Base-by-base conservation (phyloP, 2,888 invertebrate species). In the Leucophora obtusa region DNA sequence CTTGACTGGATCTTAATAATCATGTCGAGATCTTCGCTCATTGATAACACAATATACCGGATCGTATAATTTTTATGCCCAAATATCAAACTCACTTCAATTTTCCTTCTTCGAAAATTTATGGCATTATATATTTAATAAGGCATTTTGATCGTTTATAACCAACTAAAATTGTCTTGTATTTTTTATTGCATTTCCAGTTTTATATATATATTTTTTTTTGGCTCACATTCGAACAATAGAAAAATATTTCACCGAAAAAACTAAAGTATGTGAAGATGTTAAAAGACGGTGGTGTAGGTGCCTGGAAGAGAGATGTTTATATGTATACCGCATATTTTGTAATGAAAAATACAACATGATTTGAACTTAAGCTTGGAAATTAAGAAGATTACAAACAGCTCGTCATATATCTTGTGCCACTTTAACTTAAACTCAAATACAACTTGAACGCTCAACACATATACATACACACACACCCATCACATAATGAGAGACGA, bases 331-430 rank as follows among this genome's bases (percentile, higher is more conserved):
- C 43, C 43, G n/a, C 43, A 47, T 66, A 56, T 24, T 47, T 54
- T 66, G 66, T 65, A 66, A 66, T 66, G 66, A 66, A 66, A 66
- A 66, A 66, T 66, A 66, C 54, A 66, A 66, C 66, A 66, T 56
- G 54, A 66, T 66, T 43, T 66, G 66, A 66, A 66, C 66, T 66
- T 66, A 66, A 66, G 66, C 72, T 72, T 71, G 78, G 68, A 78
- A 78, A 78, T 72, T 72, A 78, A 78, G 72, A 78, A 72, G 78
- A 78, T 78, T 71, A 78, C 78, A 66, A 66, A 72, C 78, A 72
- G 66, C 66, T 60, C 60, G 47, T 72, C 72, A 72, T 78, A 60
- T 66, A 72, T 78, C 77, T 78, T 72, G 59, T 38, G 59, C 59
- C 35, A 59, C 35, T 35, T 59, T 38, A 15, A 60, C 21, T 60